Evolutionary conservation across 2,888 invertebrate species (phyloP), one percentile per base, ranked within the genome.

Genomic region (Nymphalis c-album): DNA sequence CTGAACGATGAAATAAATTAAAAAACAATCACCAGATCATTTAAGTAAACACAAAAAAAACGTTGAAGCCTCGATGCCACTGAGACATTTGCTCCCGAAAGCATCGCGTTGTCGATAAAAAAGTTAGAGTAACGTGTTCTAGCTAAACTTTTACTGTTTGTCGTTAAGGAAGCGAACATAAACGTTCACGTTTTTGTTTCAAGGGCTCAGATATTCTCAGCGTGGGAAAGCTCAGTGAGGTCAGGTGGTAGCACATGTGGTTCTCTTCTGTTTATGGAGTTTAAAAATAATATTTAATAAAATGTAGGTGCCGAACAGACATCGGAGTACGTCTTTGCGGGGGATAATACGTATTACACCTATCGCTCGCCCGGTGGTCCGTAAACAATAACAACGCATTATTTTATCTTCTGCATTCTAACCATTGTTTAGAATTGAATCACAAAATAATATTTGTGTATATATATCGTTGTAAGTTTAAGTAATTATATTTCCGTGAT

Each of bases 21-120:
- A 91, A 91, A 92, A 91, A 91, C 91, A 90, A 92, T 91, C 89
- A 90, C 87, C 86, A 89, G 86, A 86, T 88, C 88, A 88, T 92
- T 91, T 91, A 83, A 86, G 89, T 87, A 86, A 90, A 89, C 88
- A 89, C 81, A 90, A 90, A 90, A 90, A 91, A 85, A 77, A 76
- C n/a, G 77, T 86, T 84, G 78, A 86, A 86, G 88, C 85, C 83
- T 86, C 86, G 74, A 79, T 85, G 85, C 84, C 75, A 80, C 81
- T 80, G 83, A 85, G 86, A 85, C 85, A 85, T 89, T 89, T 83
- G 88, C 90, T 85, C 86, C 86, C 85, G 85, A 86, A 87, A 86
- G 82, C 85, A 80, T 75, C 80, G 78, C 78, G 64, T 45, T 60
- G 61, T 60, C 26, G 53, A 51, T 58, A 60, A 64, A 69, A 69